Percentiles rank a stretch among this genome's conserved stretches.
Evolutionary conservation across 2,797 vertebrate species (phyloP).

Genomic region (Austrolebias charrua): DNA sequence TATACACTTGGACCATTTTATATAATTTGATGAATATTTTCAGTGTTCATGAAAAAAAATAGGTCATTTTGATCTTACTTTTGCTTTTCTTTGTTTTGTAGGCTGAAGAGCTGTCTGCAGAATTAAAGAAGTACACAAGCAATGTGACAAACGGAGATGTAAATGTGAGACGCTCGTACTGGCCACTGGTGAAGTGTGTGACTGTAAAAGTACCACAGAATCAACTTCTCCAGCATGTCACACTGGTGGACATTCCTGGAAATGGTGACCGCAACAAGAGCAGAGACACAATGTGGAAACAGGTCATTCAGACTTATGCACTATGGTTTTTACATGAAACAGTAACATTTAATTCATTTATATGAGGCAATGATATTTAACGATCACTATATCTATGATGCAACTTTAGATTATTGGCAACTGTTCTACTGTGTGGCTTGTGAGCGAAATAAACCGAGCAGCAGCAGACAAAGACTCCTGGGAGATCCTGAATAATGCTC

Average conservation of each 20-base stretch:
- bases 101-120: conserved; percentile 38
- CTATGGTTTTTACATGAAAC: neutral
- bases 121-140: conserved; percentile 34
- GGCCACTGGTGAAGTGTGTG: conserved; percentile 70
- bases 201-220: conserved; percentile 54
- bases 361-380: neutral
- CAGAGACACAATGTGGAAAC: conserved; percentile 68
- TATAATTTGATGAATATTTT: neutral
- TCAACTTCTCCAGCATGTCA: conserved; percentile 53
- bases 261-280: conserved; percentile 65
- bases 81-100: conserved; percentile 7
- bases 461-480: conserved; percentile 36
- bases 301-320: conserved; percentile 21
- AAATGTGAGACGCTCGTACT: conserved; percentile 31
- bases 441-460: conserved; percentile 40
- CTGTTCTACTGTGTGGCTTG: conserved; percentile 59
- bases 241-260: conserved; percentile 68
- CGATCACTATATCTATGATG: neutral
- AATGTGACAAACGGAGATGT: neutral
- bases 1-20: neutral
- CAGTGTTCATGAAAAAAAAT: neutral
- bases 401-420: conserved; percentile 34
- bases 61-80: no score
- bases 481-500: conserved; percentile 39
- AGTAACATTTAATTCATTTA: neutral